A percentile compares a stretch with the other conserved stretches of the same genome.
Conservation (phyloP, 1,140 invertebrate genomes). For the Heliothis virescens region DNA sequence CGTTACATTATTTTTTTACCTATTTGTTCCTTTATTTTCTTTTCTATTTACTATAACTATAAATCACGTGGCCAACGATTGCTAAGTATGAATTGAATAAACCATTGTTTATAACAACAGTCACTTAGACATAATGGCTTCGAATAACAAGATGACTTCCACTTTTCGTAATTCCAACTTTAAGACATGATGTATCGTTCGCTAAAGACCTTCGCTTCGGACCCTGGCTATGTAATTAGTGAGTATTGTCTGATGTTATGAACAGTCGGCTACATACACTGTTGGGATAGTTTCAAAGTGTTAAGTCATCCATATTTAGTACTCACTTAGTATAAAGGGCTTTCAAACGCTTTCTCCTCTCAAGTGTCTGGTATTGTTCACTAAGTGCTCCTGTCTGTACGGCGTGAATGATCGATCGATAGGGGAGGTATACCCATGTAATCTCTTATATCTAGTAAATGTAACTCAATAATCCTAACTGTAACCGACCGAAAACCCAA, state of each 20-base stretch:
- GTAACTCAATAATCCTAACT: background rate
- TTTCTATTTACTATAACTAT: background rate
- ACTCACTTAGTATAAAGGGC: slow-evolving; percentile 47
- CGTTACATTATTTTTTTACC: background rate
- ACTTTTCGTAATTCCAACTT: slow-evolving; percentile 58
- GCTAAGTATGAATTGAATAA: slow-evolving; percentile 27
- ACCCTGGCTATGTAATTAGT: slow-evolving; percentile 61
- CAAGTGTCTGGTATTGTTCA: slow-evolving; percentile 30
- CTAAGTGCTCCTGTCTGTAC: slow-evolving; percentile 29
- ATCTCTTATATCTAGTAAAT: background rate
- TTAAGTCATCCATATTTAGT: slow-evolving; percentile 58
- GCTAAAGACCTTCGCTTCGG: slow-evolving; percentile 50
- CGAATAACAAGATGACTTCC: slow-evolving; percentile 57
- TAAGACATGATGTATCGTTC: slow-evolving; percentile 50
- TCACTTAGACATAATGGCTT: slow-evolving; percentile 42
- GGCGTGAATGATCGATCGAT: slow-evolving; percentile 6
- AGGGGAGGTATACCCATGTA: background rate
- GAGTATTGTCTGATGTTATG: slow-evolving; percentile 63
- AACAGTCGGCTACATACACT: slow-evolving; percentile 52
- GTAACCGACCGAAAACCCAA: too few species aligned
- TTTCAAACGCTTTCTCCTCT: slow-evolving; percentile 30
- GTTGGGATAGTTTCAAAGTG: slow-evolving; percentile 53
- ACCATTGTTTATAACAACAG: slow-evolving; percentile 35
- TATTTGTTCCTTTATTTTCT: background rate
- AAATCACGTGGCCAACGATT: slow-evolving; percentile 17